Conservation (phyloP, 2,888 invertebrate genomes). For the Arctia plantaginis region DNA sequence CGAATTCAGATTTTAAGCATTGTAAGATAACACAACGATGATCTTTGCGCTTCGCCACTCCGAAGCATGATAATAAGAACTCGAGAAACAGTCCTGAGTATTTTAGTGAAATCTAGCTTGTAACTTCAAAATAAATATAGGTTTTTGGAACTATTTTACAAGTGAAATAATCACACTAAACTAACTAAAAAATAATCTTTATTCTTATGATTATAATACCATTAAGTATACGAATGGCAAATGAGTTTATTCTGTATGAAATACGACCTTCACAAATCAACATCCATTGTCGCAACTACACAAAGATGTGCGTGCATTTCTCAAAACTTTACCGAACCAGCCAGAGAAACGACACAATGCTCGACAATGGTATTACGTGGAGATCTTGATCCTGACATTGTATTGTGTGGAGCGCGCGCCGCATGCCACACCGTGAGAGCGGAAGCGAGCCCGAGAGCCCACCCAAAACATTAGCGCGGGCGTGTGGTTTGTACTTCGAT, state of each 20-base stretch:
- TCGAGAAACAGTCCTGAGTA: no score
- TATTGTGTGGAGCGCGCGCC: constrained; percentile 31
- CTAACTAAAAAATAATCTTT: no score
- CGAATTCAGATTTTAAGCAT: no score
- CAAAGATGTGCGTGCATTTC: constrained; percentile 28
- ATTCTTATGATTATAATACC: not conserved
- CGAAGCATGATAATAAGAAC: no score
- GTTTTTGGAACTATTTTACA: no score
- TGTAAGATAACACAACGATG: no score
- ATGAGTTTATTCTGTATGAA: not conserved
- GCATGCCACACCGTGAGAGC: constrained; percentile 26
- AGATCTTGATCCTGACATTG: constrained; percentile 47
- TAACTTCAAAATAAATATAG: no score
- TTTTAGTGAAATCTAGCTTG: no score
- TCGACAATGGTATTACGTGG: constrained; percentile 35
- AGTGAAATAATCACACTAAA: no score
- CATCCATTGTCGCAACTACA: constrained; percentile 1
- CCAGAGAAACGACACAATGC: constrained; percentile 11
- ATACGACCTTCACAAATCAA: constrained; percentile 12
- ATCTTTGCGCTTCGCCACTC: no score
- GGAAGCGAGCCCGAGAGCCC: constrained; percentile 13
- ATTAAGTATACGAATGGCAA: not conserved
- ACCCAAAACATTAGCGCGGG: constrained; percentile 21
- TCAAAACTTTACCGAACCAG: constrained; percentile 30
- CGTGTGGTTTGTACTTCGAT: constrained; percentile 9